Evolutionary conservation across 2,113 vertebrate species (phyloP).

Genomic region (Struthio camelus): DNA sequence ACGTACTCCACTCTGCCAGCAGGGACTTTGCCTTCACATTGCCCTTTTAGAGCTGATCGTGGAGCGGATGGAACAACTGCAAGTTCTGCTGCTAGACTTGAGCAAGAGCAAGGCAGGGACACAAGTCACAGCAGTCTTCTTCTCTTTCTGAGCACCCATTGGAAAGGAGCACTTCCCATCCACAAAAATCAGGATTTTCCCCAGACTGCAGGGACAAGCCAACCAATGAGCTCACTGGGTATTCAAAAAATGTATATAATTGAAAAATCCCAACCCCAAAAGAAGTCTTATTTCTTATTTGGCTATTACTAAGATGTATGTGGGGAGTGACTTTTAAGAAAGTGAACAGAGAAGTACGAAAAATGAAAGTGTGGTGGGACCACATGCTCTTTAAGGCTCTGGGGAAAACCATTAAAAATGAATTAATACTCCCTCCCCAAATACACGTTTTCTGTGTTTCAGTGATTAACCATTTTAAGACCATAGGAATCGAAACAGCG

Average conservation of each 20-base stretch:
- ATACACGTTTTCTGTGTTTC: rapidly evolving
- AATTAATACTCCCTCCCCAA: neutral
- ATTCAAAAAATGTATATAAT: neutral
- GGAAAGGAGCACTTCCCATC: neutral
- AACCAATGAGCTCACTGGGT: neutral
- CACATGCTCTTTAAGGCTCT: neutral
- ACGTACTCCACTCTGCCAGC: neutral
- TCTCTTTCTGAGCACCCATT: rapidly evolving
- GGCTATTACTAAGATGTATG: neutral
- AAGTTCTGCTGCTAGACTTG: neutral
- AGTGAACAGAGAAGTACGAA: neutral
- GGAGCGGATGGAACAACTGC: rapidly evolving
- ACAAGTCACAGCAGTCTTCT: rapidly evolving
- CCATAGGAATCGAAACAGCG: neutral
- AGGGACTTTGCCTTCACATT: neutral
- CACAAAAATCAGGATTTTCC: neutral
- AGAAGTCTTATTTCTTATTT: neutral
- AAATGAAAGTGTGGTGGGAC: neutral
- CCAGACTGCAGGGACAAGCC: neutral
- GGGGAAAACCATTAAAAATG: neutral
- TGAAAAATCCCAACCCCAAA: neutral
- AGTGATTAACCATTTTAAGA: neutral
- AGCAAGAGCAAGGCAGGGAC: neutral
- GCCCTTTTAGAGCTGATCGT: neutral
- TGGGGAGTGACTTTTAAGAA: neutral